Conservation (phyloP, 2,888 invertebrate genomes). For the Chloroclystis v-ata region DNA sequence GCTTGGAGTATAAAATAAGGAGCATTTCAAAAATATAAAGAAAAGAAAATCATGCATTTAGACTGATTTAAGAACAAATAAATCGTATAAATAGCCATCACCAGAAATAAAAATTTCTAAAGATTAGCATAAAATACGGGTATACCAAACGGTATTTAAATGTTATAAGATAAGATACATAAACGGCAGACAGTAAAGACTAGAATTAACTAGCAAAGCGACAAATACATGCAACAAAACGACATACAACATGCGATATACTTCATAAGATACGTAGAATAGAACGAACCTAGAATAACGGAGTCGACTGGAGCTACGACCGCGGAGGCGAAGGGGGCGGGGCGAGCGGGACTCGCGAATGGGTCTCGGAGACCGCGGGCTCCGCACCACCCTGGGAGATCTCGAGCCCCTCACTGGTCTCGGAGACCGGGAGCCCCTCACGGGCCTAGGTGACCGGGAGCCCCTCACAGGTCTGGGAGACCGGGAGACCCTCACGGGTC, state of each 20-base stretch:
- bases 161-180: no score
- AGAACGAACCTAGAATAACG: conserved; percentile 67
- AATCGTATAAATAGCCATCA: background rate
- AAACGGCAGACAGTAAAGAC: background rate
- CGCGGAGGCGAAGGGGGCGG: conserved; percentile 51
- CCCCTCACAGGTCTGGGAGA: conserved; percentile 30
- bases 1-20: no score
- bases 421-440: conserved; percentile 33
- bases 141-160: no score
- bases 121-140: background rate
- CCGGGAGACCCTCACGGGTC: conserved; percentile 43
- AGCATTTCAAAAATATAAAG: no score
- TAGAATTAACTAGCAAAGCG: background rate
- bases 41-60: background rate
- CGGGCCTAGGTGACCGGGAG: conserved; percentile 42
- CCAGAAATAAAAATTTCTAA: background rate
- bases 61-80: background rate
- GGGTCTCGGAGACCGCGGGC: conserved; percentile 39
- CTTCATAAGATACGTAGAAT: background rate
- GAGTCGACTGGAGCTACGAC: conserved; percentile 55
- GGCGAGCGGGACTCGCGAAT: conserved; percentile 30
- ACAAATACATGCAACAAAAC: conserved; percentile 8
- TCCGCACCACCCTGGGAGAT: conserved; percentile 39
- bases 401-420: conserved; percentile 33
- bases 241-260: conserved; percentile 11